These are phyloP conservation scores for Drosophila cracens DNA, from an alignment of 2,888 invertebrate species.

Conservation along the genomic window DNA sequence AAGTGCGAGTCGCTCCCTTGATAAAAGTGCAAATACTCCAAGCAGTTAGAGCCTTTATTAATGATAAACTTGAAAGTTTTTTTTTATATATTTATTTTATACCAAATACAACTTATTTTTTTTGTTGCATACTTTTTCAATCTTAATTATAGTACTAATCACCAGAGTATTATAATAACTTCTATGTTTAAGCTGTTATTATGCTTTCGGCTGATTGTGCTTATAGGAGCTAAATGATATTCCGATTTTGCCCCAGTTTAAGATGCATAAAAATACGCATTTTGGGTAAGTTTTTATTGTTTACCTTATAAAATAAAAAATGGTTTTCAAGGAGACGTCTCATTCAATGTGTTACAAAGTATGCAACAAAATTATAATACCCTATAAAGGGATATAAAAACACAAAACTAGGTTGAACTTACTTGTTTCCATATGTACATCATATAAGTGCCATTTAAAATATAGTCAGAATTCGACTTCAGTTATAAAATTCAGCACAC, in stretches of 20 bases:
- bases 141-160: not conserved
- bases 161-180: not conserved
- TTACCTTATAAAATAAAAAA: not conserved
- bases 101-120: no score
- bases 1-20: slow-evolving; percentile 18
- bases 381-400: not conserved
- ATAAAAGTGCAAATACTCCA: not conserved
- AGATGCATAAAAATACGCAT: not conserved
- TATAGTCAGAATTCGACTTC: not conserved
- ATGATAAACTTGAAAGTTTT: slow-evolving; percentile 33
- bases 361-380: not conserved
- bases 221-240: no score
- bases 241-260: no score
- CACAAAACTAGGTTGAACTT: not conserved
- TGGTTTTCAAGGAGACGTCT: not conserved
- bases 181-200: not conserved
- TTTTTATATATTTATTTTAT: not conserved
- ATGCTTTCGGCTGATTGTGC: not conserved
- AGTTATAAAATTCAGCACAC: not conserved
- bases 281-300: not conserved
- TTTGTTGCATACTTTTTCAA: not conserved
- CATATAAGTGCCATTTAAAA: not conserved
- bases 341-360: not conserved
- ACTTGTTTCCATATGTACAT: not conserved
- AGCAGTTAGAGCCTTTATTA: slow-evolving; percentile 11